Percentiles rank a stretch among this genome's conserved stretches.
These are phyloP conservation scores for Julus scandinavius DNA, from an alignment of 2,888 invertebrate genomes.

Conservation along the genomic window DNA sequence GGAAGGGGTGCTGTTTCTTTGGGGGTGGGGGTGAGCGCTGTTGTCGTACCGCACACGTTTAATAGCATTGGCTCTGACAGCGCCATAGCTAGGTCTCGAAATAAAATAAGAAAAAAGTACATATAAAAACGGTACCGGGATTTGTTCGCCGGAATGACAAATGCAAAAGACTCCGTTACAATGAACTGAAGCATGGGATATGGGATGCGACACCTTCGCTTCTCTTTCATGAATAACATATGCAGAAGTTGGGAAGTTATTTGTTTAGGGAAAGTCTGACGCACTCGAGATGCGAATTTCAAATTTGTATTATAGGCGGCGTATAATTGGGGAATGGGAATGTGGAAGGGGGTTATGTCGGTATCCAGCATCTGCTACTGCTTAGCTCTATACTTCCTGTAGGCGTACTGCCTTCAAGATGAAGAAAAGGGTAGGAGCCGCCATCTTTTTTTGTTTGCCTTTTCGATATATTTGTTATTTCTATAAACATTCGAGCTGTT, in stretches of 20 bases:
- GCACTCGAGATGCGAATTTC: constrained; percentile 37
- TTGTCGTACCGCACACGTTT: neutral
- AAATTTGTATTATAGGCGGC: constrained; percentile 3
- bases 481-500: neutral
- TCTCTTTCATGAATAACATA: constrained; percentile 38
- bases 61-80: constrained; percentile 52
- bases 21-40: neutral
- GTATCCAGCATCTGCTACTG: neutral
- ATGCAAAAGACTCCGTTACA: constrained; percentile 37
- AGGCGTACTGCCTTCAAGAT: neutral
- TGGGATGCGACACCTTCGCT: constrained; percentile 35
- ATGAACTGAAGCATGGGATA: constrained; percentile 40
- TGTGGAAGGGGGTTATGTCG: neutral
- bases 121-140: constrained; percentile 9
- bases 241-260: constrained; percentile 43
- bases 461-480: neutral
- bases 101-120: neutral
- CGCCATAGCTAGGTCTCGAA: neutral
- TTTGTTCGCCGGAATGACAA: constrained; percentile 17
- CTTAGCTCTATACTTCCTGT: neutral
- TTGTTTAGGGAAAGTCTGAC: constrained; percentile 40
- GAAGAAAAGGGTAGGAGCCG: neutral
- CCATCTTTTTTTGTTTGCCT: neutral
- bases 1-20: neutral
- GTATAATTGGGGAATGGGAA: neutral